A percentile compares a stretch with the other conserved stretches of the same genome.
Evolutionary conservation across 2,113 vertebrate species (phyloP).

Genomic region (Lepisosteus osseus): DNA sequence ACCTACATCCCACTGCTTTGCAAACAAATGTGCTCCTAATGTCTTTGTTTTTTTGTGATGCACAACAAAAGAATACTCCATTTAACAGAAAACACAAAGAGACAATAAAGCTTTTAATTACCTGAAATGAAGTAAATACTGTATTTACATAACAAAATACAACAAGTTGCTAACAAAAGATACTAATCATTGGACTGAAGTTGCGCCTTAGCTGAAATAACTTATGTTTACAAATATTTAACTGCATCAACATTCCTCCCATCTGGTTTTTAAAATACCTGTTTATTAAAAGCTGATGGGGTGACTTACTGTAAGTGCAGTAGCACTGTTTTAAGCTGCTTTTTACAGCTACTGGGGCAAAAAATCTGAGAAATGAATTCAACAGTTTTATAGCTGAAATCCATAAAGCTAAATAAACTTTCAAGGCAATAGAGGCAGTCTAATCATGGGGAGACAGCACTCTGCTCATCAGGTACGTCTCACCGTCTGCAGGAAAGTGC

Average conservation of each 20-base stretch:
- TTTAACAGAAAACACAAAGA: slow-evolving; percentile 44
- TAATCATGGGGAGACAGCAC: too few species aligned
- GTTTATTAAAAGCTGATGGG: slow-evolving; percentile 48
- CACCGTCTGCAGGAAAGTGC: too few species aligned
- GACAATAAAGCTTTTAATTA: slow-evolving; percentile 48
- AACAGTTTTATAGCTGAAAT: too few species aligned
- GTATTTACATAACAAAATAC: slow-evolving; percentile 43
- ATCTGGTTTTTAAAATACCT: slow-evolving; percentile 55
- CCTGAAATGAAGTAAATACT: slow-evolving; percentile 58
- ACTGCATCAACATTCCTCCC: slow-evolving; percentile 59
- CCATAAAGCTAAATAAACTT: too few species aligned
- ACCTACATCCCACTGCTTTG: not conserved
- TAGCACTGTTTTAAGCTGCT: too few species aligned
- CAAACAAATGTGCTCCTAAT: slow-evolving; percentile 42
- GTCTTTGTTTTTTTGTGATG: slow-evolving; percentile 43
- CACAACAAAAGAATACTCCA: slow-evolving; percentile 45
- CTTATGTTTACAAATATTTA: slow-evolving; percentile 51
- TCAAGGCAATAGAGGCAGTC: too few species aligned
- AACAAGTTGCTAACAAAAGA: slow-evolving; percentile 44
- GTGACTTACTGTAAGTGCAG: too few species aligned
- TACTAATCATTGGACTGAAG: slow-evolving; percentile 39
- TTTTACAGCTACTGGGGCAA: too few species aligned
- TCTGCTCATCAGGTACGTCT: too few species aligned
- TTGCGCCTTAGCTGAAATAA: slow-evolving; percentile 40
- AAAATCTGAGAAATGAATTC: too few species aligned